Base-by-base conservation (phyloP, 2,888 invertebrate species). In the Drosophila seclusa region DNA sequence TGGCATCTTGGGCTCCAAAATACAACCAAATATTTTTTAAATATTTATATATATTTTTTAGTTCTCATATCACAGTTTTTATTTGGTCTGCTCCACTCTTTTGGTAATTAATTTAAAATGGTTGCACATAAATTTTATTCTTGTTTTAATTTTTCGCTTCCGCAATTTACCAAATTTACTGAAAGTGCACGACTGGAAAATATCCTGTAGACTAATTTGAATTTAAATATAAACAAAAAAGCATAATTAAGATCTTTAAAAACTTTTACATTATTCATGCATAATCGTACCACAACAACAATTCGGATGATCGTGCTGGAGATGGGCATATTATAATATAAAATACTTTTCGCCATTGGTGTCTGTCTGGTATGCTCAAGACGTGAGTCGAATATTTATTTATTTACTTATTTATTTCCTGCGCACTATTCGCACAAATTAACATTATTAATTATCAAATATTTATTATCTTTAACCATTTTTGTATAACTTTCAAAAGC, bases 21-120 rank as follows among this genome's bases (percentile, higher is more conserved):
- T 21, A 53, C 48, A 62, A 54, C 58, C 52, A 68, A 79, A 76
- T 73, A 69, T 67, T 68, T 65, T 66, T 29, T 57, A 79, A 71
- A 76, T 76, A 90, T 88, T 86, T 71, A 48, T 45, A 54, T 32
- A 13, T 67, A 48, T 65, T 60, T 48, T 34, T 54, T 32, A 32
- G 32, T 32, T 67, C 60, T 53, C 8, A 32, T 42, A 40, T 18
- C 4, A 2, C 10, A n/a, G 54, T 34, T 53, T 68, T 42, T 31
- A 24, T 32, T 55, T 49, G 1, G 2, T 66, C 58, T 52, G 38
- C 10, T 31, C 11, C 36, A 53, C 50, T 27, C 65, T 24, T 48
- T 38, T 40, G 38, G 54, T 63, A 49, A 69, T 59, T 62, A 58
- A 60, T 68, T 68, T 45, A 40, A 68, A 69, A 69, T 57, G 52